Evolutionary conservation across 2,113 vertebrate species (phyloP).

Genomic region (Hepsetus odoe): DNA sequence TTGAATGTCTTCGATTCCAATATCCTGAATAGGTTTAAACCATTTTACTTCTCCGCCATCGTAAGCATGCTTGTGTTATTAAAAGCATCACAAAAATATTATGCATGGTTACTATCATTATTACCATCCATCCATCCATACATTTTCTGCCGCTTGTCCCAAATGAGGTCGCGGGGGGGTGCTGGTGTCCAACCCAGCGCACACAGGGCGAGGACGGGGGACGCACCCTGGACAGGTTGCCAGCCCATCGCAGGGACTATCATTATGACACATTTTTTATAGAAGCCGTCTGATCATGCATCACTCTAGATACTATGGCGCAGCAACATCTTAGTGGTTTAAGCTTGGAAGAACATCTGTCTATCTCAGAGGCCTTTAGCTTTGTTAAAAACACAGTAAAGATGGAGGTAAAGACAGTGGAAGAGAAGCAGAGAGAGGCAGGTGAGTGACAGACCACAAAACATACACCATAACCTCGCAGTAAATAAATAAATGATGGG

Average conservation of each 20-base stretch:
- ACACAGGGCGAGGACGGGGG: no score
- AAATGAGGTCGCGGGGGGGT: no score
- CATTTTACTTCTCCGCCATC: background rate
- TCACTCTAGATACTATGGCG: background rate
- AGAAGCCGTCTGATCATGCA: constrained; percentile 14
- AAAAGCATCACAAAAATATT: background rate
- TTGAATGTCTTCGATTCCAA: background rate
- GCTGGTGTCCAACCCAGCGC: no score
- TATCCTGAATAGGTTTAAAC: background rate
- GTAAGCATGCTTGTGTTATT: background rate
- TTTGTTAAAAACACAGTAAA: background rate
- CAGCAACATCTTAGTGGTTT: constrained; percentile 64
- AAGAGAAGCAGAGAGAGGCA: background rate
- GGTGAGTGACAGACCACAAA: constrained; percentile 55
- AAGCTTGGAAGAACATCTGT: constrained; percentile 65
- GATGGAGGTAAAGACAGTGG: no score
- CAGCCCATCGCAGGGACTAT: no score
- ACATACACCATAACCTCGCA: constrained; percentile 47
- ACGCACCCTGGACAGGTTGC: no score
- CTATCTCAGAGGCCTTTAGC: constrained; percentile 53
- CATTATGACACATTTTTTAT: no score
- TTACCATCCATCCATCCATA: constrained; percentile 12
- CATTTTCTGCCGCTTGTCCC: no score
- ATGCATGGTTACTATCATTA: background rate
- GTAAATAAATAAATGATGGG: constrained; percentile 50